phyloP scores from a whole-genome alignment of 2,113 vertebrate genomes.

The Chionis minor region DNA sequence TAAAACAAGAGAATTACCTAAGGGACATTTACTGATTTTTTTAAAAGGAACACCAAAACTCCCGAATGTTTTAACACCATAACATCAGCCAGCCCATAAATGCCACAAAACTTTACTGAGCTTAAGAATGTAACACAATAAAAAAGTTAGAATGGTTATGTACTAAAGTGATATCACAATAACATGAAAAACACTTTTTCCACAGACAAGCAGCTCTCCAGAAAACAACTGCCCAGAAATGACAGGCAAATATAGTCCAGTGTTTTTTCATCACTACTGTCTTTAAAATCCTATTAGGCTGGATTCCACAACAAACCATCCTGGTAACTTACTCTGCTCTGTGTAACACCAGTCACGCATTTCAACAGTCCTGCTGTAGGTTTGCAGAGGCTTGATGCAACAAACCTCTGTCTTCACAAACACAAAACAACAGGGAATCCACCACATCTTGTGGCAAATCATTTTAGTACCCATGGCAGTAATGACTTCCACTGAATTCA shows the following conservation, averaged over 20 bases:
- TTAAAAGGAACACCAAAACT: neutral
- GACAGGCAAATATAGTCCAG: neutral
- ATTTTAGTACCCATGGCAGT: neutral
- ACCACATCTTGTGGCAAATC: neutral
- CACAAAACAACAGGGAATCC: neutral
- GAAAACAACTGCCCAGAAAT: neutral
- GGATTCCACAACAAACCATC: neutral
- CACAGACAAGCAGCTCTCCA: neutral
- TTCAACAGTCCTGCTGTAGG: too few species aligned
- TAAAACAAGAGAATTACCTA: neutral
- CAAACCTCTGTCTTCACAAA: neutral
- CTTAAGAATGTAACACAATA: neutral
- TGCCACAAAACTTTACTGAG: neutral
- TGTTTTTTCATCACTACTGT: neutral
- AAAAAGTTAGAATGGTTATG: neutral
- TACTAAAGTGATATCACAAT: neutral
- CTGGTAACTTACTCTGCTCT: neutral
- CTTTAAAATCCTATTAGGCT: neutral
- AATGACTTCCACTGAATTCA: neutral
- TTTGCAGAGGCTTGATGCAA: too few species aligned
- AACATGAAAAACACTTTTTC: neutral
- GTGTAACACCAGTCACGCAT: neutral
- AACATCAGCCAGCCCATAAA: neutral
- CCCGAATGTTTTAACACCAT: neutral
- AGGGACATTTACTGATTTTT: neutral